phyloP scores from a whole-genome alignment of 2,888 invertebrate genomes.

The Tenthredo scrophulariae region DNA sequence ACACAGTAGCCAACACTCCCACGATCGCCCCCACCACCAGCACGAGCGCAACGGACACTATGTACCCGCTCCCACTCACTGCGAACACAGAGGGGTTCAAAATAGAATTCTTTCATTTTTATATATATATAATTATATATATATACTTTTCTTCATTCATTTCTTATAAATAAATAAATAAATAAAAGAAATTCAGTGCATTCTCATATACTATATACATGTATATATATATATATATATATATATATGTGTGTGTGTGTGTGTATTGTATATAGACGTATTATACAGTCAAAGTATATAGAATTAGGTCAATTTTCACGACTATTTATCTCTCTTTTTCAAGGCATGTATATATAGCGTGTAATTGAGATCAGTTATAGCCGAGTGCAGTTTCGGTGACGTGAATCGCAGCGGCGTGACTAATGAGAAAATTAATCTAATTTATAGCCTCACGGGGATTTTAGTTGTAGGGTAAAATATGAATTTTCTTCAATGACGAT shows the following conservation, averaged over 20 bases:
- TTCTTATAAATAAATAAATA: too few species aligned
- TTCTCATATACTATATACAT: neutral
- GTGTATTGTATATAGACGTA: neutral
- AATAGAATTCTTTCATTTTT: neutral
- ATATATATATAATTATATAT: neutral
- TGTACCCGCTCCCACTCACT: conserved; percentile 74
- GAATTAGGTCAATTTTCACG: neutral
- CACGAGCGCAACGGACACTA: conserved; percentile 74
- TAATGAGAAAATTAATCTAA: neutral
- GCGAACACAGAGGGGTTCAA: conserved; percentile 56
- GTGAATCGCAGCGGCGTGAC: neutral
- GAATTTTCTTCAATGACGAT: too few species aligned
- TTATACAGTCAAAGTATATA: neutral
- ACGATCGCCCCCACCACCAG: conserved; percentile 73
- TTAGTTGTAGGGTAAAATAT: too few species aligned
- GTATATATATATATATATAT: neutral
- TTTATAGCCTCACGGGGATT: neutral
- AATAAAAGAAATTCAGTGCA: too few species aligned
- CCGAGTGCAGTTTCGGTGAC: neutral
- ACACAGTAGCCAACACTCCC: conserved; percentile 79
- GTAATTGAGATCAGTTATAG: conserved; percentile 1
- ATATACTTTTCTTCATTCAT: neutral
- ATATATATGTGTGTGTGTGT: neutral
- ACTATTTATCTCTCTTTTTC: neutral
- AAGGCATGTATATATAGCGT: neutral